Conservation (phyloP, 30 jellyfish, hydroid and myxozoan genomes). For the Clytia hemisphaerica region DNA sequence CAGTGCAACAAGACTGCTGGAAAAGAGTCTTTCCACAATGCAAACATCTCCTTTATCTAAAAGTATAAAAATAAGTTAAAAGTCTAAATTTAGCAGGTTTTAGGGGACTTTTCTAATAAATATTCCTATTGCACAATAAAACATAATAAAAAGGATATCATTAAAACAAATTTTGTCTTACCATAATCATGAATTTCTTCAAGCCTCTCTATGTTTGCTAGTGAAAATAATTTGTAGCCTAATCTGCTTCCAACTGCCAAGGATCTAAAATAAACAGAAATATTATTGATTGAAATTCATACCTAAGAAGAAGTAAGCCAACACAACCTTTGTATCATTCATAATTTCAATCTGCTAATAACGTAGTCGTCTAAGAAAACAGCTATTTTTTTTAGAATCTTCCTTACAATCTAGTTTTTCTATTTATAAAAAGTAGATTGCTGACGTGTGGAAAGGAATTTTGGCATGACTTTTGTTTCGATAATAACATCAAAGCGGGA, state of each 20-base stretch:
- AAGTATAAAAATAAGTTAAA: neutral
- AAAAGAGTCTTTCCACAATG: conserved; percentile 86
- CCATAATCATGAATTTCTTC: conserved; percentile 95
- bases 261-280: conserved; percentile 37
- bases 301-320: too few species aligned
- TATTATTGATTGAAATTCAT: too few species aligned
- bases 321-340: too few species aligned
- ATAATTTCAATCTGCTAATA: too few species aligned
- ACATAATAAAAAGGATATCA: neutral
- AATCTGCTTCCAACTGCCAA: conserved; percentile 93
- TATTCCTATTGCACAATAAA: neutral
- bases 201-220: conserved; percentile 62
- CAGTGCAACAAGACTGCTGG: conserved; percentile 93
- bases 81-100: neutral
- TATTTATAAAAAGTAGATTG: too few species aligned
- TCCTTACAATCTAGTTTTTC: too few species aligned
- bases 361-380: too few species aligned
- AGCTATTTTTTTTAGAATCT: too few species aligned
- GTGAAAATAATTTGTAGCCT: conserved; percentile 74
- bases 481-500: too few species aligned
- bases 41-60: conserved; percentile 93
- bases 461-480: too few species aligned
- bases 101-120: neutral
- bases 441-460: too few species aligned
- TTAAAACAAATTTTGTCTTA: conserved; percentile 6